These are phyloP conservation scores for Hybognathus amarus DNA, from an alignment of 2,797 vertebrate genomes.

Conservation along the genomic window DNA sequence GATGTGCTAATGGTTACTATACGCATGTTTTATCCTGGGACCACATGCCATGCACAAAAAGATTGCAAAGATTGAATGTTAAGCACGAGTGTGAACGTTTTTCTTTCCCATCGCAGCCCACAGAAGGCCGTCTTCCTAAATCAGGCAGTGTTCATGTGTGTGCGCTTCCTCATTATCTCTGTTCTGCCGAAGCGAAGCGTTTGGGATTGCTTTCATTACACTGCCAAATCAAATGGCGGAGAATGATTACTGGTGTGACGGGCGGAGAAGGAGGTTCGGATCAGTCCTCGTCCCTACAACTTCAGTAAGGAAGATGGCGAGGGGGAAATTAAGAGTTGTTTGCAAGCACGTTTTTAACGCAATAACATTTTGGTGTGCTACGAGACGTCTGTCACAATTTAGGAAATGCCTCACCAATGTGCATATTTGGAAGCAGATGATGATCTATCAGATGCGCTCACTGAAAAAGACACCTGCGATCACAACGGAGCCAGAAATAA, in stretches of 20 bases:
- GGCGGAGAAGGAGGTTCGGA: conserved; percentile 68
- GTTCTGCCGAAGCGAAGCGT: conserved; percentile 75
- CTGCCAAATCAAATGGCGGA: conserved; percentile 78
- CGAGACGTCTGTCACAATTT: conserved; percentile 24
- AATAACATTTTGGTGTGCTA: conserved; percentile 3
- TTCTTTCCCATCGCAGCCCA: conserved; percentile 52
- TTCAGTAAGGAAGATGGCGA: conserved; percentile 1
- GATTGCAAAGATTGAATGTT: conserved; percentile 25
- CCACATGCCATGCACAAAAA: neutral
- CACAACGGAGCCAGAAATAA: conserved; percentile 59
- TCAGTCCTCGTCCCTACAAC: conserved; percentile 64
- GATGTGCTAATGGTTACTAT: neutral
- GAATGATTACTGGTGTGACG: conserved; percentile 79
- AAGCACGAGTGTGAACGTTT: neutral
- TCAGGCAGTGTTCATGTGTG: conserved; percentile 62
- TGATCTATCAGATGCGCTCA: conserved; percentile 65
- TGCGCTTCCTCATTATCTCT: conserved; percentile 75
- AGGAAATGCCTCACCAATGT: conserved; percentile 58
- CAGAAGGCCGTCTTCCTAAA: conserved; percentile 69
- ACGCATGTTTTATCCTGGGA: neutral
- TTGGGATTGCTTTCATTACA: conserved; percentile 82
- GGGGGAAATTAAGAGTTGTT: conserved; percentile 12
- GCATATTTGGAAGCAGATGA: conserved; percentile 64
- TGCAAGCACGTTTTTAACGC: conserved; percentile 17
- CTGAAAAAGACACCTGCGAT: conserved; percentile 76